Evolutionary conservation across 2,113 vertebrate genomes (phyloP).

Genomic region (Orycteropus afer): DNA sequence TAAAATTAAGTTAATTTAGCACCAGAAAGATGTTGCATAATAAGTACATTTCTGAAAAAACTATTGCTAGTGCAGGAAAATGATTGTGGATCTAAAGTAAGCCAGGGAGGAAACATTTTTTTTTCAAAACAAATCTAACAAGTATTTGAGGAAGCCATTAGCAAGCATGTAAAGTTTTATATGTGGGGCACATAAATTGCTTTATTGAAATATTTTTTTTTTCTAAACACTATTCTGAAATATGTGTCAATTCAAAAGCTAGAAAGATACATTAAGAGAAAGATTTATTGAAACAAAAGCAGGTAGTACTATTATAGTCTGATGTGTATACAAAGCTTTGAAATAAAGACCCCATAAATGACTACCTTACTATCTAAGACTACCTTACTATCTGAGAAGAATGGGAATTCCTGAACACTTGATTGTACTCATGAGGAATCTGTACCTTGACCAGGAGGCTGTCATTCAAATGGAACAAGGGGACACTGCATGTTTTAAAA

Average conservation of each 20-base stretch:
- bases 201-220: background rate
- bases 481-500: too few species aligned
- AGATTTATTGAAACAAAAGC: background rate
- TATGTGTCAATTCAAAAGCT: background rate
- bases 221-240: slow-evolving; percentile 45
- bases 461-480: too few species aligned
- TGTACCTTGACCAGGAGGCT: too few species aligned
- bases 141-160: background rate
- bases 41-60: slow-evolving; percentile 11
- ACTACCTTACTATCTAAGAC: background rate
- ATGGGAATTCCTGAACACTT: too few species aligned
- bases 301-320: background rate
- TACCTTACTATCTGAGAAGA: too few species aligned
- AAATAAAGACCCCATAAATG: background rate
- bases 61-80: background rate
- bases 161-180: background rate
- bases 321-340: background rate
- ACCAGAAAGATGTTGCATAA: background rate
- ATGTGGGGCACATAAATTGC: background rate
- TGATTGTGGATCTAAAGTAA: slow-evolving; percentile 17
- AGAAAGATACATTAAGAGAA: background rate
- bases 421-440: too few species aligned
- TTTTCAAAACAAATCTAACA: slow-evolving; percentile 52
- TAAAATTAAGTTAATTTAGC: slow-evolving; percentile 30
- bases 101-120: background rate